Conservation (phyloP, 2,113 vertebrate genomes). For the Heloderma charlesbogerti region DNA sequence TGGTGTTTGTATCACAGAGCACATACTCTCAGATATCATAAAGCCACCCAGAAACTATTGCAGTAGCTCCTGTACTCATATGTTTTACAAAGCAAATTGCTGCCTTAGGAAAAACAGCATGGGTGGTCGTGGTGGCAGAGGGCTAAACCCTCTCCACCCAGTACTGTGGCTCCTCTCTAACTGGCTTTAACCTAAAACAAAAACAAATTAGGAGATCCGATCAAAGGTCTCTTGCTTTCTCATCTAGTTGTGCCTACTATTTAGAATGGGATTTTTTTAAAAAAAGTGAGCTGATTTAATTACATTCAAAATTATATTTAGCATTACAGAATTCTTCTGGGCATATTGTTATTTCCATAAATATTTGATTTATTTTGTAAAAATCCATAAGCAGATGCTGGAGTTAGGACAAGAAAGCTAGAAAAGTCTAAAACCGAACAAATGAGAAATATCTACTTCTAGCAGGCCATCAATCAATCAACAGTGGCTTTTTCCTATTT, state of each 20-base stretch:
- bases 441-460: constrained; percentile 6
- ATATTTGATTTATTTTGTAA: background rate
- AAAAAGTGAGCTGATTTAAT: background rate
- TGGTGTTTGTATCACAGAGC: background rate
- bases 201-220: background rate
- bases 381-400: background rate
- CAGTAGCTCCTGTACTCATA: background rate
- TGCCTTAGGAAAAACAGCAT: background rate
- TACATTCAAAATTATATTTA: background rate
- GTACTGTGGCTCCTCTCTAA: background rate
- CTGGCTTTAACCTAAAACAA: background rate
- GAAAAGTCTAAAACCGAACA: background rate
- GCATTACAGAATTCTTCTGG: background rate
- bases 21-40: background rate
- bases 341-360: background rate
- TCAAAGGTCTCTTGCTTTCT: background rate
- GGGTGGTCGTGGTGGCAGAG: background rate
- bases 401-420: constrained; percentile 12
- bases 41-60: background rate
- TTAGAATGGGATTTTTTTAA: background rate
- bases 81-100: background rate
- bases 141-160: background rate
- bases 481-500: constrained; percentile 25
- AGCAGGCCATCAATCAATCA: background rate
- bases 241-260: too few relatives aligned